Evolutionary conservation across 2,113 vertebrate species (phyloP).

Genomic region (Boleophthalmus pectinirostris): DNA sequence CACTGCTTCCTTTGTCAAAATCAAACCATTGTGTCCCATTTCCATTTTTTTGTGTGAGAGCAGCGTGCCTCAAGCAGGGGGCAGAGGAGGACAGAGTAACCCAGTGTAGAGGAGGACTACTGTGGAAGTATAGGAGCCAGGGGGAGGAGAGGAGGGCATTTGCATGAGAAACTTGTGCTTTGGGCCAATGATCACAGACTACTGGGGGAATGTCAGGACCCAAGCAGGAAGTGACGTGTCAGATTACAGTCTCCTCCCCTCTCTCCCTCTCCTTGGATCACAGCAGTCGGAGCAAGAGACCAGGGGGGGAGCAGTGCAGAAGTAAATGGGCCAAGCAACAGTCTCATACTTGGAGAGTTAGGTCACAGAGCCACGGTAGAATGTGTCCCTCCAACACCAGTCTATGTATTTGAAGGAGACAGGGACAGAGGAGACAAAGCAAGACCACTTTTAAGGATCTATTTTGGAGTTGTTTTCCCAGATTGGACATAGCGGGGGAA

Average conservation of each 20-base stretch:
- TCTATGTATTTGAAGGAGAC: conserved; percentile 28
- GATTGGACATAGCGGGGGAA: conserved; percentile 32
- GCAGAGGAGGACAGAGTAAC: conserved; percentile 26
- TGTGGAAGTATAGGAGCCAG: background rate
- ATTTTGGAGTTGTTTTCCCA: conserved; percentile 29
- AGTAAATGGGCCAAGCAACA: conserved; percentile 58
- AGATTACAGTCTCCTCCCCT: conserved; percentile 66
- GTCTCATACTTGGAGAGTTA: conserved; percentile 71
- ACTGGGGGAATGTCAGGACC: conserved; percentile 62
- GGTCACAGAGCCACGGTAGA: conserved; percentile 64
- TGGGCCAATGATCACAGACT: conserved; percentile 59
- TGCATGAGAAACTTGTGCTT: conserved; percentile 66
- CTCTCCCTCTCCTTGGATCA: conserved; percentile 52
- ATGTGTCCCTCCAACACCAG: conserved; percentile 53
- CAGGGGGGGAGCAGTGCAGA: conserved; percentile 37
- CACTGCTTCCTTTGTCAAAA: background rate
- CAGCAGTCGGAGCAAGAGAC: conserved; percentile 25
- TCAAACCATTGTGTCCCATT: background rate
- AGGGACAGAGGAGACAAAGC: background rate
- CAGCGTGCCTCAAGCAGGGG: conserved; percentile 58
- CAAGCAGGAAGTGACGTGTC: conserved; percentile 73
- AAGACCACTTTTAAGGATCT: conserved; percentile 31
- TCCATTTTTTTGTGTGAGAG: conserved; percentile 4
- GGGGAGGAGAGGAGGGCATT: conserved; percentile 59
- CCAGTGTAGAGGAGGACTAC: background rate